Evolutionary conservation across 2,113 vertebrate species (phyloP).

Genomic region (Erythrolamprus reginae): DNA sequence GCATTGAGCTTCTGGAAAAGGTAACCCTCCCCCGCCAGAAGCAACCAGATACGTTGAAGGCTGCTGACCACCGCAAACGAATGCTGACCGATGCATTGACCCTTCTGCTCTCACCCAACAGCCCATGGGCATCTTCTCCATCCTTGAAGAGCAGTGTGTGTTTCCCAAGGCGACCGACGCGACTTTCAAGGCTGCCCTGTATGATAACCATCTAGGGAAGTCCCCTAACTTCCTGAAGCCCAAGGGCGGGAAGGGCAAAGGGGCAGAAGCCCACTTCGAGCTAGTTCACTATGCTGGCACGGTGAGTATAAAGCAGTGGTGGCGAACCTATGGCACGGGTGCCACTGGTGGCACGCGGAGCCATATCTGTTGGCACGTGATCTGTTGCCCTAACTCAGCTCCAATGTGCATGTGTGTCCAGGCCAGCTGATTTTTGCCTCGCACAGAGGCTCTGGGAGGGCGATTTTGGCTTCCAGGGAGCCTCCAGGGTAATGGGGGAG

Average conservation of each 20-base stretch:
- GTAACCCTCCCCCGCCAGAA: conserved; percentile 40
- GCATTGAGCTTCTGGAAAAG: conserved; percentile 83
- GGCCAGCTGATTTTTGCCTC: too few relatives aligned
- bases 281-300: conserved; percentile 26
- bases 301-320: not conserved
- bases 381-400: too few relatives aligned
- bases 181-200: conserved; percentile 45
- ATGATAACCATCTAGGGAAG: conserved; percentile 45
- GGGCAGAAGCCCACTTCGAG: conserved; percentile 36
- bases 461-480: too few relatives aligned
- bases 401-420: too few relatives aligned
- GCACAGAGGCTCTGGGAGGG: too few relatives aligned
- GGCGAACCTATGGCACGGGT: too few relatives aligned
- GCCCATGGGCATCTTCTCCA: conserved; percentile 64
- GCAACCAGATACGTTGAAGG: not conserved
- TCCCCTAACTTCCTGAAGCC: conserved; percentile 49
- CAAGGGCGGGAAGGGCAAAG: conserved; percentile 40
- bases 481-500: too few relatives aligned
- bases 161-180: conserved; percentile 50
- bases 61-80: not conserved
- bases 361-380: too few relatives aligned
- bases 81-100: not conserved
- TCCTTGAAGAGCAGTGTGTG: conserved; percentile 57
- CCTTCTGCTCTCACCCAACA: conserved; percentile 1
- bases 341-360: too few relatives aligned